Evolutionary conservation across 2,797 vertebrate species (phyloP), one percentile per base, ranked within the genome.

Genomic region (Protonibea diacanthus): DNA sequence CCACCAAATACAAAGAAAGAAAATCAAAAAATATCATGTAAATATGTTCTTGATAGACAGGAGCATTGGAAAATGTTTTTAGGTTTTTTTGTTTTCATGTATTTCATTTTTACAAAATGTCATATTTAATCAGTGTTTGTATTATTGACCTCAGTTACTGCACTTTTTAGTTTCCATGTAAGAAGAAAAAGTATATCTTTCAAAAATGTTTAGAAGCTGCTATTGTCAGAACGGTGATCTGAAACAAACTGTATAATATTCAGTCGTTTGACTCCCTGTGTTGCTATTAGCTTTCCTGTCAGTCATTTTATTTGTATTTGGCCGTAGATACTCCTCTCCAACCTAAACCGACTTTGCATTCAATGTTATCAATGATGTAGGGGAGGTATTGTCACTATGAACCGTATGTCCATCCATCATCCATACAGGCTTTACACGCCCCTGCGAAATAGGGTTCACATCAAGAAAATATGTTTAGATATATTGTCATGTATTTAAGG

Each of bases 91-190:
- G 6, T 86, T 89, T 88, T 90, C 73, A 83, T 94, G 87, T 90
- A 81, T 90, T 89, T 92, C 82, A 83, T 87, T 91, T 94, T 88
- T 79, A 87, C 80, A 91, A 89, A 91, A 95, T 94, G 90, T 89
- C 91, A 48, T 94, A 92, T 94, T 91, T 96, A 95, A 93, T 94
- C 95, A 95, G 95, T 96, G 95, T 96, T 96, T 93, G 91, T 95
- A 95, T 95, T 93, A 94, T 95, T 96, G 95, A 96, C 95, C 96
- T 97, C 95, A 91, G 94, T 96, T 95, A 95, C 95, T 96, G 95
- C 96, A 97, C 96, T 97, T 96, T 94, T 93, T 95, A 94, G 90
- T 92, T 92, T 91, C 89, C 91, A 90, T 92, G 91, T 92, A 93
- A 93, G 89, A 90, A 94, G 86, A 84, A 81, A 45, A 93, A 87